phyloP scores from a whole-genome alignment of 2,113 vertebrate genomes.

The Octodon degus region DNA sequence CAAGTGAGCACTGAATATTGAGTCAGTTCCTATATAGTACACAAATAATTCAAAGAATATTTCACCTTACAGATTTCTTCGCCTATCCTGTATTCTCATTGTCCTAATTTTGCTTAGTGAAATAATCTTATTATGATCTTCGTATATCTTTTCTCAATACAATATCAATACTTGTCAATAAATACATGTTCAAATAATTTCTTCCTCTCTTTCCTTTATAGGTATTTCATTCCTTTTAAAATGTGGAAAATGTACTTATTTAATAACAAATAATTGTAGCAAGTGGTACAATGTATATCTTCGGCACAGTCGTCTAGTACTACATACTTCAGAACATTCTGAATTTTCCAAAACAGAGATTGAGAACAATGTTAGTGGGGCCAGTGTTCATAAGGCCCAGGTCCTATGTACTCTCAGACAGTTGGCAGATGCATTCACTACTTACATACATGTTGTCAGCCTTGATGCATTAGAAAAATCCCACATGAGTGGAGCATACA shows the following conservation, averaged over 20 bases:
- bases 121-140: neutral
- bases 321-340: neutral
- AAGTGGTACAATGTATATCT: neutral
- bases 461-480: neutral
- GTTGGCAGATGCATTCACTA: neutral
- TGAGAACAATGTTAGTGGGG: neutral
- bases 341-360: conserved; percentile 14
- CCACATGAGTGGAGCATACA: neutral
- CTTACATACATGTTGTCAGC: neutral
- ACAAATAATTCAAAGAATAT: conserved; percentile 31
- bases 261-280: neutral
- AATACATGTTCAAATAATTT: neutral
- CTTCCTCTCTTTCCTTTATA: neutral
- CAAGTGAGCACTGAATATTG: neutral
- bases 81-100: neutral
- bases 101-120: neutral
- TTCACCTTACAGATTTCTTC: neutral
- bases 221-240: neutral
- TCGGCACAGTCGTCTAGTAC: neutral
- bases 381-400: neutral
- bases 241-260: neutral
- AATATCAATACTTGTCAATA: neutral
- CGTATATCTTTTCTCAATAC: neutral
- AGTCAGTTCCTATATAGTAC: neutral
- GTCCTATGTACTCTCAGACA: neutral